Conservation (phyloP, 2,888 invertebrate genomes). For the Rhopalosiphum nymphaeae region DNA sequence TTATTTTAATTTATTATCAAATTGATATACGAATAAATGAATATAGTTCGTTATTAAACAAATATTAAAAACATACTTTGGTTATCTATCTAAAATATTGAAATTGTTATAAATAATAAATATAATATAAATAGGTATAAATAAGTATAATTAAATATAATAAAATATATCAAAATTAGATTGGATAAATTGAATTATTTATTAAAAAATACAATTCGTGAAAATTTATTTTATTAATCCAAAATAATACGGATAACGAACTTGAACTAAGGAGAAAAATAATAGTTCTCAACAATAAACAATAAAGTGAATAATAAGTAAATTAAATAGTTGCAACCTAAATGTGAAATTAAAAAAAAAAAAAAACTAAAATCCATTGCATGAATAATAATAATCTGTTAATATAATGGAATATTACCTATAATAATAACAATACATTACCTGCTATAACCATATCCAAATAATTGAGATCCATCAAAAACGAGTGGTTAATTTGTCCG, state of each 20-base stretch:
- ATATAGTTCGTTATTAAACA: background rate
- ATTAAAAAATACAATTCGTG: background rate
- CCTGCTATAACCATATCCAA: constrained; percentile 73
- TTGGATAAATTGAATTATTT: background rate
- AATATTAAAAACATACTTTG: background rate
- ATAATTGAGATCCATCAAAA: constrained; percentile 73
- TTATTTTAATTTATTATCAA: background rate
- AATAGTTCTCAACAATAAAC: background rate
- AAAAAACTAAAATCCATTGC: background rate
- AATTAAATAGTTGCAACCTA: background rate
- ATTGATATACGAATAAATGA: background rate
- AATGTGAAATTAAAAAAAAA: background rate
- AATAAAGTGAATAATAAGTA: background rate
- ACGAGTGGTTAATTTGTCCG: background rate
- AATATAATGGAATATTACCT: background rate
- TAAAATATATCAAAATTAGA: background rate
- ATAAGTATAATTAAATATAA: background rate
- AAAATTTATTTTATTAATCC: background rate
- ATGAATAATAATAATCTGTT: background rate
- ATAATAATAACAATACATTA: background rate
- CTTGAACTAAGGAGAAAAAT: background rate
- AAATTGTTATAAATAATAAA: background rate
- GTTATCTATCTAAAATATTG: background rate
- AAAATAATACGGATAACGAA: background rate
- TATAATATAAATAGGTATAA: background rate